Evolutionary conservation across 2,797 vertebrate species (phyloP).

Genomic region (Sciurus vulgaris): DNA sequence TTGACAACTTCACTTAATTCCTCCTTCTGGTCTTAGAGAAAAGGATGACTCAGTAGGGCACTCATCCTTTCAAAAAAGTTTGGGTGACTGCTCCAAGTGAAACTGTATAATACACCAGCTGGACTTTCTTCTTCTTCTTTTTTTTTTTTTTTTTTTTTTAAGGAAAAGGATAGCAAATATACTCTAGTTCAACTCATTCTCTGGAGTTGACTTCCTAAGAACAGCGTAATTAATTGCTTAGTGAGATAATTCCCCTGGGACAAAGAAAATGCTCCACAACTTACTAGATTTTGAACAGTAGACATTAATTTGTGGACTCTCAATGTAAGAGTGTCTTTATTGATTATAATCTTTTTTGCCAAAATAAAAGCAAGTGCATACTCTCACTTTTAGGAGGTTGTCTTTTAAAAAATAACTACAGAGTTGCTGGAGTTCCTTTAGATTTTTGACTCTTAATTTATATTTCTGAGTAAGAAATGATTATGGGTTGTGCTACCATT

Average conservation of each 20-base stretch:
- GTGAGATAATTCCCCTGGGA: background rate
- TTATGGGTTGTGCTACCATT: background rate
- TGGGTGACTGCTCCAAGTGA: background rate
- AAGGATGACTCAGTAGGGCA: background rate
- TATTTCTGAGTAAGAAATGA: background rate
- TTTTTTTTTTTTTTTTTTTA: fast-evolving
- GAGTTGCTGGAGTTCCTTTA: background rate
- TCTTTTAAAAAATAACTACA: background rate
- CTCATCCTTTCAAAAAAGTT: background rate
- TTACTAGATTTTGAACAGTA: background rate
- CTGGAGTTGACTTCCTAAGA: background rate
- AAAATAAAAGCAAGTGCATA: background rate
- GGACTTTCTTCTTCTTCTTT: fast-evolving
- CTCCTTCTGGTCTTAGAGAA: background rate
- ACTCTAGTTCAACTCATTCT: background rate
- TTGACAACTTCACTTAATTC: background rate
- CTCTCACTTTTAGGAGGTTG: background rate
- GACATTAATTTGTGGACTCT: background rate
- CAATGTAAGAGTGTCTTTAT: background rate
- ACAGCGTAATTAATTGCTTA: background rate
- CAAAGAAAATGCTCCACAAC: background rate
- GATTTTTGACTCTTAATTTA: background rate
- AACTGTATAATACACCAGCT: background rate
- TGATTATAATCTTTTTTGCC: conserved; percentile 5
- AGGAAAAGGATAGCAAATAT: background rate